phyloP scores from a whole-genome alignment of 2,113 vertebrate species.

The Galeopterus variegatus region DNA sequence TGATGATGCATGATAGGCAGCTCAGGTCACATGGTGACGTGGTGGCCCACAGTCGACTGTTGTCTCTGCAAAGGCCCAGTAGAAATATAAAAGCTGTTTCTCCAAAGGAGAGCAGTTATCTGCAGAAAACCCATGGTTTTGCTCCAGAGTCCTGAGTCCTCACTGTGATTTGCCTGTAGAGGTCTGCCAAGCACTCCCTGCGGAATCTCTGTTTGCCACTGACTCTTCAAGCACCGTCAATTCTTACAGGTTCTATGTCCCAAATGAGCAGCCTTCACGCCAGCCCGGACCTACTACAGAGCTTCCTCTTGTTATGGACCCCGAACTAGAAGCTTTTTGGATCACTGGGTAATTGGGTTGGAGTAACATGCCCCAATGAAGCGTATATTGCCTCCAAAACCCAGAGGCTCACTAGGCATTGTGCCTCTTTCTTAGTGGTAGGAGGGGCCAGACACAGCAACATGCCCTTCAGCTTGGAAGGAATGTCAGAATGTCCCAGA shows the following conservation, averaged over 20 bases:
- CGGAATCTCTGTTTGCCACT: not conserved
- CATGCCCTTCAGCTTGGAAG: not conserved
- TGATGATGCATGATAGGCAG: not conserved
- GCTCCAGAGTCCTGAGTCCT: not conserved
- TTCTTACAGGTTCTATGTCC: not conserved
- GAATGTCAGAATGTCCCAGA: not conserved
- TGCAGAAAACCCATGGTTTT: not conserved
- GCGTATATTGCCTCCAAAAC: not conserved
- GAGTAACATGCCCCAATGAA: not conserved
- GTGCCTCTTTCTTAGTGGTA: not conserved
- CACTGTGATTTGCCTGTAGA: not conserved
- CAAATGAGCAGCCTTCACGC: not conserved
- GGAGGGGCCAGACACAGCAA: not conserved
- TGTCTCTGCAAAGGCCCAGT: not conserved
- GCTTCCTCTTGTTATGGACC: not conserved
- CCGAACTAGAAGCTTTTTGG: not conserved
- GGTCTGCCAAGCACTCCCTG: too few species aligned
- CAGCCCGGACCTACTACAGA: not conserved
- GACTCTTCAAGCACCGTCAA: not conserved
- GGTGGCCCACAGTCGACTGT: not conserved
- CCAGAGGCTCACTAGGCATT: not conserved
- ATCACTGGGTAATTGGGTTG: not conserved
- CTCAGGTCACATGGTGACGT: not conserved
- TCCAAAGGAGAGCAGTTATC: not conserved
- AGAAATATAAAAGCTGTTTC: not conserved